Evolutionary conservation across 2,888 invertebrate genomes (phyloP).

Genomic region (Drosophila testacea): DNA sequence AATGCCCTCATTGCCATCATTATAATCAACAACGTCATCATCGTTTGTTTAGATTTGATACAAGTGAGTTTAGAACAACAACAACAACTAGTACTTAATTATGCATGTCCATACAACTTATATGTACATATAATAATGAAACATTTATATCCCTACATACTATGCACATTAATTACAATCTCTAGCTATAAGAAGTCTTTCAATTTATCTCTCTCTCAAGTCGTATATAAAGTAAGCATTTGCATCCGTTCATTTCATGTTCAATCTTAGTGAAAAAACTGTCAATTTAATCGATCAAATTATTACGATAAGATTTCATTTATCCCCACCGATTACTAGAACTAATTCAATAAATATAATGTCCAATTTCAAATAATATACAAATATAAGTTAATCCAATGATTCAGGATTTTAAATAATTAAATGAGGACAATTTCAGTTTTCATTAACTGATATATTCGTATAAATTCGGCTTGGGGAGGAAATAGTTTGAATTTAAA

Average conservation of each 20-base stretch:
- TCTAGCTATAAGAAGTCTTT: background rate
- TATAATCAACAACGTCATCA: constrained; percentile 73
- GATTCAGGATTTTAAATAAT: no score
- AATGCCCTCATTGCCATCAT: constrained; percentile 80
- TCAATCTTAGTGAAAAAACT: background rate
- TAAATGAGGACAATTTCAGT: no score
- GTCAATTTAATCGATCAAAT: background rate
- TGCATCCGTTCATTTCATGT: background rate
- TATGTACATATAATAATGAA: background rate
- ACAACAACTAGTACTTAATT: constrained; percentile 24
- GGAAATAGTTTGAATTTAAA: no score
- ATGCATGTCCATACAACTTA: constrained; percentile 48
- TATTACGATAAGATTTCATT: background rate
- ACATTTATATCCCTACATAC: background rate
- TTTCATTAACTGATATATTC: no score
- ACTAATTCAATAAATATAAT: no score
- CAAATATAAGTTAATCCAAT: no score
- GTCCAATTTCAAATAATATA: no score
- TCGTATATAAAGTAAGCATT: background rate
- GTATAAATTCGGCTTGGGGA: no score
- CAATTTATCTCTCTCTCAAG: background rate
- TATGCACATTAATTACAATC: background rate
- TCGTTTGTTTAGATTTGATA: constrained; percentile 79
- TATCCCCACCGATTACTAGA: no score
- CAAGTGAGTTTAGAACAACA: constrained; percentile 71